Percentiles rank a stretch among this genome's conserved stretches.
Conservation (phyloP, 2,113 vertebrate species). For the Mirounga angustirostris region DNA sequence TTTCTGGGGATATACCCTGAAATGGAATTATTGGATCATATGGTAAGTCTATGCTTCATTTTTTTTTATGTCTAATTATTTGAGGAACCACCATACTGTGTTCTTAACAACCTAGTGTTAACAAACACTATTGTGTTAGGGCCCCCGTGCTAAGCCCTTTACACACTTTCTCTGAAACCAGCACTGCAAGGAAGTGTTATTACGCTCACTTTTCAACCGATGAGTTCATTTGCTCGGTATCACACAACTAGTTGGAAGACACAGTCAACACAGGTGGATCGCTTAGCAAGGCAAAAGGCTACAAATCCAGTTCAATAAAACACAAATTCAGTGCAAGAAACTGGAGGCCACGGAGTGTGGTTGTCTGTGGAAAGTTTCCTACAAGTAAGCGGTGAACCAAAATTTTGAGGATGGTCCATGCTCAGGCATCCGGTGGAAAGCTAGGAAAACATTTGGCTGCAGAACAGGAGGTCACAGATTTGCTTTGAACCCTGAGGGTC, state of each 20-base stretch:
- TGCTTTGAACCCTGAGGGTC: not conserved
- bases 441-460: not conserved
- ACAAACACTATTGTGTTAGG: not conserved
- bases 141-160: not conserved
- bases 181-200: not conserved
- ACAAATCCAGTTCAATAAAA: not conserved
- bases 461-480: not conserved
- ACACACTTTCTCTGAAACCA: not conserved
- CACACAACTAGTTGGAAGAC: not conserved
- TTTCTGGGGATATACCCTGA: not conserved
- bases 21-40: not conserved
- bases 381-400: not conserved
- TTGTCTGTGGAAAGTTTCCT: not conserved
- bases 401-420: not conserved
- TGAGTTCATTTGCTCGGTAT: not conserved
- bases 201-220: not conserved
- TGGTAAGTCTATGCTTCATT: not conserved
- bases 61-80: not conserved
- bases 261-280: not conserved
- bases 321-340: not conserved
- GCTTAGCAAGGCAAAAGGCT: not conserved
- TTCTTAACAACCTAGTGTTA: not conserved
- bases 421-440: not conserved
- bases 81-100: not conserved
- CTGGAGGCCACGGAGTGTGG: not conserved